Evolutionary conservation across 2,797 vertebrate genomes (phyloP).

Genomic region (Phrynocephalus guinanensis): DNA sequence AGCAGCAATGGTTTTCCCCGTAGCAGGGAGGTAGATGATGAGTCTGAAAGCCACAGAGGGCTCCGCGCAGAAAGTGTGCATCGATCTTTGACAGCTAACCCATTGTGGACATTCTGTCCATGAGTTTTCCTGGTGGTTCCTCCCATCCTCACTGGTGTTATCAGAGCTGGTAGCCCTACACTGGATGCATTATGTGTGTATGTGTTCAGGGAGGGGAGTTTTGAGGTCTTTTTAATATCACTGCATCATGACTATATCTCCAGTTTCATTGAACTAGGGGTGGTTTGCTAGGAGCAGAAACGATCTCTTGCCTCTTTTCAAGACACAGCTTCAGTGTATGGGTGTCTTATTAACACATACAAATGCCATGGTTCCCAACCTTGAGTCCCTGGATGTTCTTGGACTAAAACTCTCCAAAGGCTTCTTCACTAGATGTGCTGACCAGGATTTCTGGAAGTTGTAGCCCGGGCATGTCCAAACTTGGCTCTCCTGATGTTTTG

Average conservation of each 20-base stretch:
- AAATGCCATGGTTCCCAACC: too few species aligned
- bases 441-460: too few species aligned
- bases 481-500: too few species aligned
- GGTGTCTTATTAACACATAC: background rate
- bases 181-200: too few species aligned
- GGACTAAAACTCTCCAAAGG: too few species aligned
- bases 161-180: background rate
- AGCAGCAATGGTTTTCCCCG: constrained; percentile 60
- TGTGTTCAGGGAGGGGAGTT: too few species aligned
- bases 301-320: background rate
- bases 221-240: background rate
- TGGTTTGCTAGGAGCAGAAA: too few species aligned
- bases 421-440: too few species aligned
- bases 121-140: background rate
- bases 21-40: constrained; percentile 62
- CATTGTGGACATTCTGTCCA: background rate
- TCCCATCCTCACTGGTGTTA: background rate
- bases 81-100: constrained; percentile 41
- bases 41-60: constrained; percentile 54
- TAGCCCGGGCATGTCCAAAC: too few species aligned
- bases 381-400: too few species aligned
- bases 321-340: background rate
- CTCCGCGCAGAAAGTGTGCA: constrained; percentile 49
- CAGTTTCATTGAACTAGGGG: too few species aligned
- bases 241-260: background rate